Conservation (phyloP, 2,888 invertebrate species). For the Hyposoter dolosus region DNA sequence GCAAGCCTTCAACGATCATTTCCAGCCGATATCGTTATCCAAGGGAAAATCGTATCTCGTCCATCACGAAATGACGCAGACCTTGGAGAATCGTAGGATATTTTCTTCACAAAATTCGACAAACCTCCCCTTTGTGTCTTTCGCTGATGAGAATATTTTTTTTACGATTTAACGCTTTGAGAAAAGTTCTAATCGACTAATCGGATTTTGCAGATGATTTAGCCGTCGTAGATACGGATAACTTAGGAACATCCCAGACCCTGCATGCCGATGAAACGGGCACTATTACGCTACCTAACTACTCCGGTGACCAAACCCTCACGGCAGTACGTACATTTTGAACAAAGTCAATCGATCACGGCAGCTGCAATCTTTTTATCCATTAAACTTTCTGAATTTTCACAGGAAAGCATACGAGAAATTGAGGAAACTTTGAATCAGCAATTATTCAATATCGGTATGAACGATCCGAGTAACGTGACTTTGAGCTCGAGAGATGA, state of each 20-base stretch:
- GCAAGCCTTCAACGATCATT: slow-evolving; percentile 77
- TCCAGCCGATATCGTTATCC: slow-evolving; percentile 71
- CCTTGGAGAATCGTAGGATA: slow-evolving; percentile 73
- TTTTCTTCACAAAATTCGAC: background rate
- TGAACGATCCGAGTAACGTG: slow-evolving; percentile 76
- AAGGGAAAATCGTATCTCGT: slow-evolving; percentile 74
- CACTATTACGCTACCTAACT: slow-evolving; percentile 82
- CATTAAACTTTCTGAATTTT: background rate
- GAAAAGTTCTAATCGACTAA: slow-evolving; percentile 48
- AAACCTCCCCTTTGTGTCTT: background rate
- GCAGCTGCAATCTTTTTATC: background rate
- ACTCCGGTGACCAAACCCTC: slow-evolving; percentile 81
- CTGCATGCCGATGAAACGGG: slow-evolving; percentile 83
- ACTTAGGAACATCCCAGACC: slow-evolving; percentile 79
- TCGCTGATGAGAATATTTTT: slow-evolving; percentile 38
- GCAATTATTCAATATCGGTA: slow-evolving; percentile 81
- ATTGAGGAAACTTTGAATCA: slow-evolving; percentile 84
- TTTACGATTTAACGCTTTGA: slow-evolving; percentile 6
- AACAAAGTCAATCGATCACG: slow-evolving; percentile 8
- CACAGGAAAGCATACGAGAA: slow-evolving; percentile 83
- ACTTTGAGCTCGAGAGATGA: slow-evolving; percentile 72
- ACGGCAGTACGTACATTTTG: slow-evolving; percentile 78
- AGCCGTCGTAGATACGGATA: slow-evolving; percentile 73
- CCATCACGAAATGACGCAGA: slow-evolving; percentile 58
- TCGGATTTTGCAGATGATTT: slow-evolving; percentile 74